Percentiles rank a stretch among this genome's conserved stretches.
These are phyloP conservation scores for Solea solea DNA, from an alignment of 2,113 vertebrate genomes.

Conservation along the genomic window DNA sequence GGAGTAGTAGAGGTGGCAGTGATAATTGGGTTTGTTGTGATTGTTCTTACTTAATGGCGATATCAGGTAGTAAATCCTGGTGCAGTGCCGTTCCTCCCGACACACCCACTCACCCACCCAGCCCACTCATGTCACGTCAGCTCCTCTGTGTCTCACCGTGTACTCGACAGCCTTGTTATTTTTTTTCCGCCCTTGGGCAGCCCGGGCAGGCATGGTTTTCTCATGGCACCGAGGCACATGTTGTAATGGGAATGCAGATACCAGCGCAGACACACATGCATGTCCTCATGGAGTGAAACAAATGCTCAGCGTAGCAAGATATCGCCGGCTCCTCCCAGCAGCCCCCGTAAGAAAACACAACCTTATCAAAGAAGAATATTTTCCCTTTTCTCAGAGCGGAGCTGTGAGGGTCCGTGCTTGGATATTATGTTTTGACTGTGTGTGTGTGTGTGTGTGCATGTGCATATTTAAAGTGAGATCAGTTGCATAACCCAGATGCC, in stretches of 20 bases:
- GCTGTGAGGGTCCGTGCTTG: constrained; percentile 61
- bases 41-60: constrained; percentile 68
- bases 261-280: constrained; percentile 60
- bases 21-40: constrained; percentile 47
- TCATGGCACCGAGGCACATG: constrained; percentile 63
- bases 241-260: constrained; percentile 78
- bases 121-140: constrained; percentile 10
- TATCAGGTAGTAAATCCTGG: constrained; percentile 18
- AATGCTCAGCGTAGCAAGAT: constrained; percentile 72
- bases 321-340: constrained; percentile 35
- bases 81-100: neutral
- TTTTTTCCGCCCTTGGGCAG: constrained; percentile 30
- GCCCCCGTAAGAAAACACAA: constrained; percentile 70
- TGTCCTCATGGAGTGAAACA: constrained; percentile 71
- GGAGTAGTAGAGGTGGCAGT: constrained; percentile 44
- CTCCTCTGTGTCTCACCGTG: constrained; percentile 26
- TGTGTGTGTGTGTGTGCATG: constrained; percentile 19
- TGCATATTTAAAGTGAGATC: constrained; percentile 2
- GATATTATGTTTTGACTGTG: constrained; percentile 72
- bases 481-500: constrained; percentile 49
- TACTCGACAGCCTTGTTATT: constrained; percentile 24
- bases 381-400: constrained; percentile 55
- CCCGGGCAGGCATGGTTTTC: constrained; percentile 54
- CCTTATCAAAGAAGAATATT: constrained; percentile 70
- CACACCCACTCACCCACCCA: neutral